Evolutionary conservation across 2,113 vertebrate genomes (phyloP), one percentile per base, ranked within the genome.

Genomic region (Scytalopus superciliaris): DNA sequence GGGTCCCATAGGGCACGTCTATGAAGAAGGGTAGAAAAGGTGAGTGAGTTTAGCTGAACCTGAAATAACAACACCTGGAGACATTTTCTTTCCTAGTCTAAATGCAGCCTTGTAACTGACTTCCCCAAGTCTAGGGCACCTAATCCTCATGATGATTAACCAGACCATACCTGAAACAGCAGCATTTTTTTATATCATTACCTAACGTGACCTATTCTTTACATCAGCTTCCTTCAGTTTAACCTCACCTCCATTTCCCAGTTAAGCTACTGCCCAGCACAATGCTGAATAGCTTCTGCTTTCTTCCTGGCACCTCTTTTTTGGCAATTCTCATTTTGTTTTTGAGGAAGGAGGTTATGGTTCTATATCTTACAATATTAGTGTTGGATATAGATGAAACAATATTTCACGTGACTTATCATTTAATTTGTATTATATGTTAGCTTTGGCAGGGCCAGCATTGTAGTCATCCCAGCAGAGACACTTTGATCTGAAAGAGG

Each of bases 381-480:
- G 52, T 81, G 60, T 56, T 97, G 94, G 95, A 94, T 84, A 75
- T 47, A 89, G 82, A 93, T 94, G 30, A 95, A 89, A 95, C 72
- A 86, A 37, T 84, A 90, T 80, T 91, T 93, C 68, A 56, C 90
- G n/a, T 37, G 70, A 91, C 21, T 94, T 96, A 95, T 92, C 84
- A 88, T 96, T 92, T 93, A 68, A 92, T 92, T 94, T 94, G 79
- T 94, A 91, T 75, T 94, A 44, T 93, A 75, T 93, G 76, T 94
- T 96, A 90, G 64, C 83, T 92, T 95, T 95, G 92, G 92, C 94
- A 92, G 53, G 90, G n/a, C 83, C 56, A 68, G 37, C 31, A 78
- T 53, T 88, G 69, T 81, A 81, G 60, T 81, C 66, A 81, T 72
- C 79, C 92, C 92, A 93, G 40, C 19, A 94, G 50, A 94, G 68